phyloP scores from a whole-genome alignment of 2,113 vertebrate species.

The Thamnophis sirtalis region DNA sequence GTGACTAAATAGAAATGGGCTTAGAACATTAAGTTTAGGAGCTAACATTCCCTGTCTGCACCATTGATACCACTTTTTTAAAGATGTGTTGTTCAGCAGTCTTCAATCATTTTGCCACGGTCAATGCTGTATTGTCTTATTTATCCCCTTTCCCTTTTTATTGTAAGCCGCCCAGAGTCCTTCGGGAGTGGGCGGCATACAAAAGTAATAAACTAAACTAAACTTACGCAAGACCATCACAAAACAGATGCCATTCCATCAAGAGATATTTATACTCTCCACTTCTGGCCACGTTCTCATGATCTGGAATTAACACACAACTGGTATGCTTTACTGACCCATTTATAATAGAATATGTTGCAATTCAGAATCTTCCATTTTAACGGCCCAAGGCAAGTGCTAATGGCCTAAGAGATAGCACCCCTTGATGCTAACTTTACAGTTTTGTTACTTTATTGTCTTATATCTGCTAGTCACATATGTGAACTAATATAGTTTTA shows the following conservation, averaged over 20 bases:
- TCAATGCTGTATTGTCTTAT: no score
- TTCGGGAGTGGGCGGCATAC: no score
- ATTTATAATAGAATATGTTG: conserved; percentile 64
- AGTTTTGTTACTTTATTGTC: conserved; percentile 64
- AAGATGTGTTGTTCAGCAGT: not conserved
- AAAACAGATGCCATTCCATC: not conserved
- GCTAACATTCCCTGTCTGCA: not conserved
- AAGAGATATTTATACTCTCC: not conserved
- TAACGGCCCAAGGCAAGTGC: conserved; percentile 61
- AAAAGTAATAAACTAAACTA: no score
- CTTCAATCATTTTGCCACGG: not conserved
- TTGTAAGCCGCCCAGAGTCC: no score
- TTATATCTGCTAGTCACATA: conserved; percentile 28
- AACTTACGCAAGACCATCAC: not conserved
- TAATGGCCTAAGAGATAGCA: conserved; percentile 62
- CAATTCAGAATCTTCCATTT: conserved; percentile 65
- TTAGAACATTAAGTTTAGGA: not conserved
- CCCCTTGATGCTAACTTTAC: conserved; percentile 61
- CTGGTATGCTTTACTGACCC: conserved; percentile 62
- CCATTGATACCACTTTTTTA: not conserved
- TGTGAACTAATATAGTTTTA: conserved; percentile 39
- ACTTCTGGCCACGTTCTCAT: conserved; percentile 44
- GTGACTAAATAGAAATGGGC: not conserved
- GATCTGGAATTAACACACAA: conserved; percentile 65
- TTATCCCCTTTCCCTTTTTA: no score